These are phyloP conservation scores for Hyalella azteca DNA, from an alignment of 2,888 invertebrate species.

Conservation along the genomic window DNA sequence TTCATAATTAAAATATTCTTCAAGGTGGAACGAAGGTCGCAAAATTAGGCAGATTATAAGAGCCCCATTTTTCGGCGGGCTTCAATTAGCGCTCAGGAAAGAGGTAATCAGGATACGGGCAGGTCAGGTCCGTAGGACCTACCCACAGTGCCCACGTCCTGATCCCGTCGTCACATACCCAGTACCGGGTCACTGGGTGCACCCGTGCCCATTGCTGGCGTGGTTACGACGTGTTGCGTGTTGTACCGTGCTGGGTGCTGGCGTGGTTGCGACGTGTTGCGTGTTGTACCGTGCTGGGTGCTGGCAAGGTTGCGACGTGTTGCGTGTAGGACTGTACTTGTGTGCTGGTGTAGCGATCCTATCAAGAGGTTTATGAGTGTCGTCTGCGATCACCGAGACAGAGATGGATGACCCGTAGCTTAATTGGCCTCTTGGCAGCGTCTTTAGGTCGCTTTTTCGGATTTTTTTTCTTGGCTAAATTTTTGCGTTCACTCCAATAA, in stretches of 20 bases:
- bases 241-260: not conserved
- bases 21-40: too few species aligned
- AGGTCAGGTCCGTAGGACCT: not conserved
- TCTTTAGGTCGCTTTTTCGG: not conserved
- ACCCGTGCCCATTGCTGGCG: not conserved
- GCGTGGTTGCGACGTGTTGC: not conserved
- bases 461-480: conserved; percentile 12
- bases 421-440: conserved; percentile 25
- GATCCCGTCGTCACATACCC: not conserved
- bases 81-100: conserved; percentile 10
- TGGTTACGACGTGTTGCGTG: not conserved
- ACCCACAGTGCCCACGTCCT: too few species aligned
- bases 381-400: conserved; percentile 26
- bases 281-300: not conserved
- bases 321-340: not conserved
- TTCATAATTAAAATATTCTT: too few species aligned
- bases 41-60: too few species aligned
- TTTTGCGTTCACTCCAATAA: not conserved
- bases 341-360: not conserved
- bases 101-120: conserved; percentile 6
- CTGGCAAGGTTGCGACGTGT: not conserved
- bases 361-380: conserved; percentile 28
- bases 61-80: not conserved
- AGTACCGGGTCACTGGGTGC: not conserved
- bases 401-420: conserved; percentile 4